Evolutionary conservation across 2,888 invertebrate genomes (phyloP).

Genomic region (Ligdia adustata): DNA sequence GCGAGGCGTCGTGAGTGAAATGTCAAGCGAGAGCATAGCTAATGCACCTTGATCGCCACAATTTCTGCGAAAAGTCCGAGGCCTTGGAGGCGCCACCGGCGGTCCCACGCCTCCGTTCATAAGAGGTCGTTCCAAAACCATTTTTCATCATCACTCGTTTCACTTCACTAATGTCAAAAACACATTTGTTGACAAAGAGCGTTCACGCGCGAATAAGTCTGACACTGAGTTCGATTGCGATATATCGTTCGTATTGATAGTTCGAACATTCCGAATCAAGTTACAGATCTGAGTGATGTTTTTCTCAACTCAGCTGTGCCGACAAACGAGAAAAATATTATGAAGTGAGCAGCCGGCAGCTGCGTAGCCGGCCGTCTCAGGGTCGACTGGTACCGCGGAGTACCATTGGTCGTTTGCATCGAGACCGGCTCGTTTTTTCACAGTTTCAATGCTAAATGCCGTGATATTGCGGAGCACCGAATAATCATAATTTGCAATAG

Average conservation of each 20-base stretch:
- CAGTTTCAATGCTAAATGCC: conserved; percentile 61
- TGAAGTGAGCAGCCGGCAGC: conserved; percentile 61
- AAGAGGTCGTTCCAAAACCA: conserved; percentile 75
- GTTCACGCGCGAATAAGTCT: conserved; percentile 30
- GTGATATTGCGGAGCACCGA: conserved; percentile 53
- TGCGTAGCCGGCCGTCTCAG: conserved; percentile 66
- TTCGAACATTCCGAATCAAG: conserved; percentile 39
- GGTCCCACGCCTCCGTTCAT: conserved; percentile 71
- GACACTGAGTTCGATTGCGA: conserved; percentile 27
- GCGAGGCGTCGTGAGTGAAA: conserved; percentile 33
- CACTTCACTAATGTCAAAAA: conserved; percentile 50
- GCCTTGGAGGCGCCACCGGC: conserved; percentile 68
- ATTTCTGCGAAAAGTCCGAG: conserved; percentile 80
- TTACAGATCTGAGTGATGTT: conserved; percentile 37
- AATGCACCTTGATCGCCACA: conserved; percentile 84
- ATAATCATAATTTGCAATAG: conserved; percentile 47
- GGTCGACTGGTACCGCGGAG: conserved; percentile 69
- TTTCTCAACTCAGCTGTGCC: conserved; percentile 47
- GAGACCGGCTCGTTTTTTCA: conserved; percentile 65
- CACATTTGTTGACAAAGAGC: conserved; percentile 39
- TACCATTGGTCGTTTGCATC: conserved; percentile 57
- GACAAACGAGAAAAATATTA: conserved; percentile 49
- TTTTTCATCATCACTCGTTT: conserved; percentile 72
- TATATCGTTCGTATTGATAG: conserved; percentile 39
- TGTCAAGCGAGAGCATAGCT: conserved; percentile 44